Conservation (phyloP, 2,888 invertebrate species). For the Ormyrus nitidulus region DNA sequence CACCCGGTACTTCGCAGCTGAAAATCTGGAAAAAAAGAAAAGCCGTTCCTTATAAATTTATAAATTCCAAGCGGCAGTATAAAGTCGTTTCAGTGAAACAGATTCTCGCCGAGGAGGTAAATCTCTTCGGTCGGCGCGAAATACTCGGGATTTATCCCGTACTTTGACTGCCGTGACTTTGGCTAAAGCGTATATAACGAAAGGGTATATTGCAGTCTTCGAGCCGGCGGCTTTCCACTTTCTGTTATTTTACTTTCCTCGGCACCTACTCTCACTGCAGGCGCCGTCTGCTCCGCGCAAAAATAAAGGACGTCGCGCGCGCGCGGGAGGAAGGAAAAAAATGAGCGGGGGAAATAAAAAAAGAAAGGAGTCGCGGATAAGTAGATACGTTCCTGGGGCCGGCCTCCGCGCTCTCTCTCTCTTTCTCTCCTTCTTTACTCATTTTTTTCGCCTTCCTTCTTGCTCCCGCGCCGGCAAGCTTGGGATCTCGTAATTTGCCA, state of each 20-base stretch:
- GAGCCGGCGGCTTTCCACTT: constrained; percentile 3
- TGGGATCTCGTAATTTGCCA: constrained; percentile 58
- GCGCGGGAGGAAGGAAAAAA: constrained; percentile 25
- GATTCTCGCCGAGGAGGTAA: constrained; percentile 27
- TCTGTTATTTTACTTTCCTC: constrained; percentile 52
- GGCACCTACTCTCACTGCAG: constrained; percentile 38
- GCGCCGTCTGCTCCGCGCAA: constrained; percentile 21
- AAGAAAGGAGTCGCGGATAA: constrained; percentile 36
- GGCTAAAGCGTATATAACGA: constrained; percentile 29
- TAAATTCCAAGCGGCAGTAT: constrained; percentile 42
- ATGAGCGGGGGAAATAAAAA: constrained; percentile 45
- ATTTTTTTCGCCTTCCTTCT: constrained; percentile 37
- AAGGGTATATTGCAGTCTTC: constrained; percentile 15
- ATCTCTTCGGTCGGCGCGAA: constrained; percentile 18
- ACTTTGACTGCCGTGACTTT: constrained; percentile 38
- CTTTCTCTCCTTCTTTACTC: constrained; percentile 18
- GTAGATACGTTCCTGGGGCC: constrained; percentile 54
- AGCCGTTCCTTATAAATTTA: constrained; percentile 33
- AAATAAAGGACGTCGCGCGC: constrained; percentile 16
- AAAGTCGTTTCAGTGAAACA: constrained; percentile 47
- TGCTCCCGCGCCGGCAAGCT: constrained; percentile 23
- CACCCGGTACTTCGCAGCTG: too few relatives aligned
- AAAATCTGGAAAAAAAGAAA: too few relatives aligned
- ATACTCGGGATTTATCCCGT: constrained; percentile 41
- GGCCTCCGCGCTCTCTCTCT: constrained; percentile 10